A percentile compares a stretch with the other conserved stretches of the same genome.
phyloP scores from a whole-genome alignment of 2,888 invertebrate genomes.

The Ophraella communa region DNA sequence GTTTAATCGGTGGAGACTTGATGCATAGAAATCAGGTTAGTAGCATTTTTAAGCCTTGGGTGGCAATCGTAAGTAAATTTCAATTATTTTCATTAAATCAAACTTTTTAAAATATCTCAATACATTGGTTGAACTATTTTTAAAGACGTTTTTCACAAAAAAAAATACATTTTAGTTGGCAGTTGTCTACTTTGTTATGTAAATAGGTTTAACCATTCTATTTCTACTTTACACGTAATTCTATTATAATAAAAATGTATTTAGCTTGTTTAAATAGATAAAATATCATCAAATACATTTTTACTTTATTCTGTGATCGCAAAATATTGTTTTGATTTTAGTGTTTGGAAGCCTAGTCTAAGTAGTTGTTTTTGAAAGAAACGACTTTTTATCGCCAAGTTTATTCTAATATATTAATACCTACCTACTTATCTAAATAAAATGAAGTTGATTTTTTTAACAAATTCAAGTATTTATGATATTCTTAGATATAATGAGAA shows the following conservation, averaged over 20 bases:
- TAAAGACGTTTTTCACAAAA: not conserved
- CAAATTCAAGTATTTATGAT: not conserved
- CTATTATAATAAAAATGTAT: not conserved
- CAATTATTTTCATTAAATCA: not conserved
- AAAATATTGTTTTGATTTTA: conserved; percentile 1
- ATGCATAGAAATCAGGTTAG: conserved; percentile 38
- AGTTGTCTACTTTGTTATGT: conserved; percentile 24
- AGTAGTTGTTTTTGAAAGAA: not conserved
- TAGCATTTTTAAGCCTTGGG: conserved; percentile 24
- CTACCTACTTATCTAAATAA: not conserved
- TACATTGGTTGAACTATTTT: not conserved
- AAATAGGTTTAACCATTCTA: conserved; percentile 18
- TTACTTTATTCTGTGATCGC: not conserved
- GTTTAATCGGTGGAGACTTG: conserved; percentile 6
- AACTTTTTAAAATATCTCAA: conserved; percentile 6
- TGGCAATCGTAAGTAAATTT: conserved; percentile 16
- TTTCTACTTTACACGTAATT: conserved; percentile 12
- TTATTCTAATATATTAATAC: not conserved
- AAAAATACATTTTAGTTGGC: conserved; percentile 10
- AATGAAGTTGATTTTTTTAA: not conserved
- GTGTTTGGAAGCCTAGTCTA: not conserved
- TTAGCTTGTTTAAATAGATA: not conserved
- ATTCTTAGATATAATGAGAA: too few relatives aligned
- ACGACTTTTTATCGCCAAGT: not conserved
- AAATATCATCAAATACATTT: not conserved